These are phyloP conservation scores for Anthophora plumipes DNA, from an alignment of 2,888 invertebrate genomes.

Conservation along the genomic window DNA sequence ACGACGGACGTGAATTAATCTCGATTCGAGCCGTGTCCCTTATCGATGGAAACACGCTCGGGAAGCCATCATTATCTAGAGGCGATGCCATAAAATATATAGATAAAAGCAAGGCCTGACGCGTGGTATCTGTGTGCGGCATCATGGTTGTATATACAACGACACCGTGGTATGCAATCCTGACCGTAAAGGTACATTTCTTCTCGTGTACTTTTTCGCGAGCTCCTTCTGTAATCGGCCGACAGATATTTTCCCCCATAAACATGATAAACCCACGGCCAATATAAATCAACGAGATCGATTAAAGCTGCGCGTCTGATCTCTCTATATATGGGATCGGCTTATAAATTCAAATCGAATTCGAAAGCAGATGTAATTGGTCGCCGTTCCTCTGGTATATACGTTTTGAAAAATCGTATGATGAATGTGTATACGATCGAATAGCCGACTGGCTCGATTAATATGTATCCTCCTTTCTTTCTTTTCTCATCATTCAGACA, in stretches of 20 bases:
- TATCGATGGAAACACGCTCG: conserved; percentile 59
- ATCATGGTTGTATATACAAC: conserved; percentile 37
- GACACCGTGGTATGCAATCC: conserved; percentile 22
- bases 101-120: conserved; percentile 48
- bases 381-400: conserved; percentile 15
- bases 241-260: conserved; percentile 30
- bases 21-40: conserved; percentile 39
- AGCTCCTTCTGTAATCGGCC: conserved; percentile 31
- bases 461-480: conserved; percentile 3
- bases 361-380: conserved; percentile 57
- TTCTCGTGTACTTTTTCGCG: conserved; percentile 31
- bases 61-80: conserved; percentile 59
- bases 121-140: conserved; percentile 42
- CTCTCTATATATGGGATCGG: conserved; percentile 53
- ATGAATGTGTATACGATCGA: conserved; percentile 28
- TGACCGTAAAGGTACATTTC: not conserved
- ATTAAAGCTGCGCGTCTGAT: conserved; percentile 54
- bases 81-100: conserved; percentile 54
- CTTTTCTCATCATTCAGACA: not conserved
- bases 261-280: conserved; percentile 37
- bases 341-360: conserved; percentile 60
- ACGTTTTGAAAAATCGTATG: conserved; percentile 42
- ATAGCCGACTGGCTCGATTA: conserved; percentile 33
- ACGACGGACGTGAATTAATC: conserved; percentile 48
- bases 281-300: conserved; percentile 64